Conservation (phyloP, 2,888 invertebrate genomes). For the Rotaria macrura region DNA sequence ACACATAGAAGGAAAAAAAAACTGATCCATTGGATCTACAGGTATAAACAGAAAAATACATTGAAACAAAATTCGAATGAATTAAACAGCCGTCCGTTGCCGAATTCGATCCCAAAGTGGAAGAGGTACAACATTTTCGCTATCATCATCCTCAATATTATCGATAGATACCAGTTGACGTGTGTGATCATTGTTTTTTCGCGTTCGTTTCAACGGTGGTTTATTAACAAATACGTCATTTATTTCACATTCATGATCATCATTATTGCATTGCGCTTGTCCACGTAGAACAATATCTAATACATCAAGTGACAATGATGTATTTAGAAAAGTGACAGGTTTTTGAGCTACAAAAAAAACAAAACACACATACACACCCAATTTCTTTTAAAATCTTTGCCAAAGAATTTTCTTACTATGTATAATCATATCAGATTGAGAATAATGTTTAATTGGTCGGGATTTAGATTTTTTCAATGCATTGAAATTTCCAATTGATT, state of each 20-base stretch:
- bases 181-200: neutral
- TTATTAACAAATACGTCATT: neutral
- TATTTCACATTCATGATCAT: slow-evolving; percentile 15
- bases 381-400: too few species aligned
- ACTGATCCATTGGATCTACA: neutral
- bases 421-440: neutral
- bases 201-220: too few species aligned
- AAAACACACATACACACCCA: neutral
- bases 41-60: neutral
- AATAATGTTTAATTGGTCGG: neutral
- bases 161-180: neutral
- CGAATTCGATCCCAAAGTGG: slow-evolving; percentile 20
- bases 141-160: neutral
- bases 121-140: neutral
- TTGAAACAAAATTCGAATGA: neutral
- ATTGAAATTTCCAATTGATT: neutral
- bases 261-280: neutral
- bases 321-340: neutral
- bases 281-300: neutral
- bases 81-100: neutral
- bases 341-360: neutral
- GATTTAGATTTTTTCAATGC: neutral
- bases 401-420: neutral
- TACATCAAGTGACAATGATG: slow-evolving; percentile 16
- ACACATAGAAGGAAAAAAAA: neutral